These are phyloP conservation scores for Protosalanx chinensis DNA, from an alignment of 2,797 vertebrate genomes.

Conservation along the genomic window DNA sequence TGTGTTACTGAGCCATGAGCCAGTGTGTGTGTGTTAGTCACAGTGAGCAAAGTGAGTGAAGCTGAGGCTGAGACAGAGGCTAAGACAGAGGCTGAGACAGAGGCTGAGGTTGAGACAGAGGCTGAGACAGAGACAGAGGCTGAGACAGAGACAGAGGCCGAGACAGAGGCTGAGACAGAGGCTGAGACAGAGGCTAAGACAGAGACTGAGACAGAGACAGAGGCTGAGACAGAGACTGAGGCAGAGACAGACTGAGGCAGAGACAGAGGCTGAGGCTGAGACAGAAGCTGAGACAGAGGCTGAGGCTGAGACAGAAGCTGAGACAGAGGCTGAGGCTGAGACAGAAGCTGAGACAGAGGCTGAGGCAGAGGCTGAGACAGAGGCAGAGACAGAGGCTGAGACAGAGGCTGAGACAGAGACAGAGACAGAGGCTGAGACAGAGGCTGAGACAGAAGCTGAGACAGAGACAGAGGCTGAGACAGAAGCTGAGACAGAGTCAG, in stretches of 20 bases:
- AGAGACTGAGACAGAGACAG: constrained; percentile 11
- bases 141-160: constrained; percentile 7
- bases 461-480: not conserved
- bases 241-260: constrained; percentile 10
- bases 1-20: not conserved
- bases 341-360: constrained; percentile 5
- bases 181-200: constrained; percentile 3
- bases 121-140: constrained; percentile 6
- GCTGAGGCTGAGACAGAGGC: constrained; percentile 7
- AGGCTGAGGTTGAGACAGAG: constrained; percentile 6
- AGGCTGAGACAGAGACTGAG: constrained; percentile 1
- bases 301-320: constrained; percentile 3
- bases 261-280: constrained; percentile 9
- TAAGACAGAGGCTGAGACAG: constrained; percentile 13
- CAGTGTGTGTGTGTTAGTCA: constrained; percentile 29
- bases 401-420: constrained; percentile 10
- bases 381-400: constrained; percentile 2
- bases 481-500: constrained; percentile 10
- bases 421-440: no score
- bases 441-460: no score
- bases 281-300: constrained; percentile 14
- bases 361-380: constrained; percentile 9
- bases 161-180: constrained; percentile 5
- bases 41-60: constrained; percentile 21
- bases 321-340: constrained; percentile 11